A percentile compares a stretch with the other conserved stretches of the same genome.
Conservation (phyloP, 1,140 invertebrate genomes). For the Maniola jurtina region DNA sequence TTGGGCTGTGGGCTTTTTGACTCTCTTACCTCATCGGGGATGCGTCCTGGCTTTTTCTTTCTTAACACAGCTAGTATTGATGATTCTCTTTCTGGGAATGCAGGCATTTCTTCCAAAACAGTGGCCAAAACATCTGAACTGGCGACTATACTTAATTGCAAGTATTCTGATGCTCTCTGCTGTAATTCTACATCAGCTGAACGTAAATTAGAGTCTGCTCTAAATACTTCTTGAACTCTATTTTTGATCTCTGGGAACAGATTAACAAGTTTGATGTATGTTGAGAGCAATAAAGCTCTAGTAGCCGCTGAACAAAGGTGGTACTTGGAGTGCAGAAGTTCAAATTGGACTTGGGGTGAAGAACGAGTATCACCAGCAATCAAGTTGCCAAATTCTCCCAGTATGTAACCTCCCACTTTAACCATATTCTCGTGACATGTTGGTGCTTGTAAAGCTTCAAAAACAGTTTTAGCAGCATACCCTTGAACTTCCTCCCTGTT, state of each 20-base stretch:
- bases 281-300: constrained; percentile 96
- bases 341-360: constrained; percentile 97
- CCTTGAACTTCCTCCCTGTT: constrained; percentile 99
- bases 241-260: constrained; percentile 98
- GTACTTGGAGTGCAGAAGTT: constrained; percentile 98
- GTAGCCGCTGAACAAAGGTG: constrained; percentile 98
- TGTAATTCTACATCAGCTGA: constrained; percentile 99
- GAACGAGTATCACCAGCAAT: constrained; percentile 99
- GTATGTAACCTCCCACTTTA: constrained; percentile 99
- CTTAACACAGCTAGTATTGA: constrained; percentile 98
- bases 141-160: constrained; percentile 97
- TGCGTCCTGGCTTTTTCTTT: constrained; percentile 97
- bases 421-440: constrained; percentile 99
- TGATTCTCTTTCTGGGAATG: constrained; percentile 99
- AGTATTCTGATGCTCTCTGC: constrained; percentile 98
- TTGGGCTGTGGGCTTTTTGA: constrained; percentile 88
- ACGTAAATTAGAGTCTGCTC: constrained; percentile 96
- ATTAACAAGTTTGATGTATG: constrained; percentile 99
- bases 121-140: constrained; percentile 98
- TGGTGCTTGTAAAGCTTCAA: constrained; percentile 98
- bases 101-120: constrained; percentile 99
- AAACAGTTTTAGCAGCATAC: constrained; percentile 99
- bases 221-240: constrained; percentile 97
- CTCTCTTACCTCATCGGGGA: constrained; percentile 91
- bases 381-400: constrained; percentile 99